Evolutionary conservation across 2,888 invertebrate genomes (phyloP).

Genomic region (Epinotia ramella): DNA sequence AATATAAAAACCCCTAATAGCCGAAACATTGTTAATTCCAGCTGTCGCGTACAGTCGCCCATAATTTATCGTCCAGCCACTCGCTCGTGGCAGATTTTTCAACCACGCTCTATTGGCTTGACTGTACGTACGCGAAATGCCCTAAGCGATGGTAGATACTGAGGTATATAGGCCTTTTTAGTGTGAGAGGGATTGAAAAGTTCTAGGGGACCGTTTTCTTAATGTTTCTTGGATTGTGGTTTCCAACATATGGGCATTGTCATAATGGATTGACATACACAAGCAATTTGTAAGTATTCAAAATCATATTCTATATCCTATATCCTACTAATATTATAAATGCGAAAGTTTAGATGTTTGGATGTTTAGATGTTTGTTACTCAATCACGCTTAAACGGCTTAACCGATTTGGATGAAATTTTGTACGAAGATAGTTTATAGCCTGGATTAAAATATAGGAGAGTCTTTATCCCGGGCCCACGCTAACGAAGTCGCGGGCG

Average conservation of each 20-base stretch:
- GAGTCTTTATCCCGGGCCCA: too few species aligned
- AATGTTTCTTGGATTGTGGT: slow-evolving; percentile 5
- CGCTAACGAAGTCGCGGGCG: too few species aligned
- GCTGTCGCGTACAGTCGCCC: slow-evolving; percentile 39
- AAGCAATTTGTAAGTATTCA: too few species aligned
- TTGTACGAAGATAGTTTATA: too few species aligned
- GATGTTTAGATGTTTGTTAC: too few species aligned
- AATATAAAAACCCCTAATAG: slow-evolving; percentile 28
- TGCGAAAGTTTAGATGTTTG: too few species aligned
- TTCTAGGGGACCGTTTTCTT: slow-evolving; percentile 15
- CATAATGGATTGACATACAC: not conserved
- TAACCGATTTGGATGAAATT: too few species aligned
- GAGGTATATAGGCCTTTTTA: not conserved
- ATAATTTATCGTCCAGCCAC: slow-evolving; percentile 38
- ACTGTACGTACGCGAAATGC: slow-evolving; percentile 21
- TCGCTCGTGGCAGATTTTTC: slow-evolving; percentile 42
- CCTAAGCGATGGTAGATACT: not conserved
- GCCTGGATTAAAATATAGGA: too few species aligned
- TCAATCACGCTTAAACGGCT: too few species aligned
- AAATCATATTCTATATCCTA: too few species aligned
- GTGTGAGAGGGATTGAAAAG: slow-evolving; percentile 5
- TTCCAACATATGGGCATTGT: not conserved
- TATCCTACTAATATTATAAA: too few species aligned
- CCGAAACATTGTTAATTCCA: slow-evolving; percentile 41
- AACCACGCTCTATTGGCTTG: slow-evolving; percentile 39